A percentile compares a stretch with the other conserved stretches of the same genome.
These are phyloP conservation scores for Styela clava DNA, from an alignment of 23 tunicate species.

Conservation along the genomic window DNA sequence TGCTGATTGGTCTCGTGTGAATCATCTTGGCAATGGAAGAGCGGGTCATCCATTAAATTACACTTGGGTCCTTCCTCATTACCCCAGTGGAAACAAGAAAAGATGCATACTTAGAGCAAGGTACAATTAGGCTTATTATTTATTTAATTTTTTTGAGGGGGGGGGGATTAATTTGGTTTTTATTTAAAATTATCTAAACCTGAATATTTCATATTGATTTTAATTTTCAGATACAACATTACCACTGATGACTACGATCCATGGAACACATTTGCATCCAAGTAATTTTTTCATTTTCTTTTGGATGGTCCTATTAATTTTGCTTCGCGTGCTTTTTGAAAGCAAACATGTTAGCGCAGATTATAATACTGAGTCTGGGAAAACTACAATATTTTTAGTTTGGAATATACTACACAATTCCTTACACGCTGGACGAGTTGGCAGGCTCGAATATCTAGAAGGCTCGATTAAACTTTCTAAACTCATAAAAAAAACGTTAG, in stretches of 20 bases:
- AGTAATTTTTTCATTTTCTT: conserved; percentile 4
- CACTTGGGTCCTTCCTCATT: conserved; percentile 84
- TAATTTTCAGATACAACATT: conserved; percentile 72
- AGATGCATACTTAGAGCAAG: conserved; percentile 81
- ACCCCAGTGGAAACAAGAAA: conserved; percentile 60
- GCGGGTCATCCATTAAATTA: conserved; percentile 57
- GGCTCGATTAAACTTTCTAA: too few relatives aligned
- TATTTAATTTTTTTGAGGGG: neutral
- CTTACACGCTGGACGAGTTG: too few relatives aligned
- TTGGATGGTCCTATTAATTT: too few relatives aligned
- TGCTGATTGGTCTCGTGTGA: conserved; percentile 81
- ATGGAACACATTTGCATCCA: conserved; percentile 41
- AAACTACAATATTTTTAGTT: too few relatives aligned
- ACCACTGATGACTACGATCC: conserved; percentile 92
- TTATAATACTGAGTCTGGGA: too few relatives aligned
- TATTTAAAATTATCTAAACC: neutral
- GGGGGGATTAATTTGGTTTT: neutral
- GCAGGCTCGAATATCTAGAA: too few relatives aligned
- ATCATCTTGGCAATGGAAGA: conserved; percentile 86
- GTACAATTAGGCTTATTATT: conserved; percentile 24
- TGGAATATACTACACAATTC: too few relatives aligned
- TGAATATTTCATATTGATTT: too few relatives aligned
- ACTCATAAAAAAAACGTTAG: too few relatives aligned
- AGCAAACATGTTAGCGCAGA: too few relatives aligned
- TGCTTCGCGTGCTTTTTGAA: too few relatives aligned